phyloP scores from a whole-genome alignment of 2,797 vertebrate genomes.

The Natrix natrix region DNA sequence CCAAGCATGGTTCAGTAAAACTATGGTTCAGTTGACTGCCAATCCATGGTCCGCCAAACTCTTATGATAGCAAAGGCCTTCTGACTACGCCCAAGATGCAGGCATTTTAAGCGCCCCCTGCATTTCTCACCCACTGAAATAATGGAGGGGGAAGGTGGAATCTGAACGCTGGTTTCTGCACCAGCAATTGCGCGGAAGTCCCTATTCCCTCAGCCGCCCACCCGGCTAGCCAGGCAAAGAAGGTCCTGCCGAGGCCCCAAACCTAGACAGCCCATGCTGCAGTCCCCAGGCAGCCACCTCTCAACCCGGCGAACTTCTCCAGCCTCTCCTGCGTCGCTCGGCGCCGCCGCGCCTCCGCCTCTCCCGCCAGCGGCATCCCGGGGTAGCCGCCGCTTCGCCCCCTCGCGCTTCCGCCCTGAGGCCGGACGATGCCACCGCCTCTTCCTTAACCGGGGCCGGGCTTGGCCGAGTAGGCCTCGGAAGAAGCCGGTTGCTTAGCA shows the following conservation, averaged over 20 bases:
- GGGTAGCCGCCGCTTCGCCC: too few relatives aligned
- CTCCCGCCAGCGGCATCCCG: not conserved
- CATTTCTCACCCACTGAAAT: not conserved
- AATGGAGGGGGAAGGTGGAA: not conserved
- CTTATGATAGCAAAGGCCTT: not conserved
- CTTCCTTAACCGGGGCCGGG: not conserved
- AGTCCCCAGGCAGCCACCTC: slow-evolving; percentile 17
- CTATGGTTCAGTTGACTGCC: not conserved
- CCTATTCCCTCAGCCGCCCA: too few relatives aligned
- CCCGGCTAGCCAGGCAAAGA: too few relatives aligned
- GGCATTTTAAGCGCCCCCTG: not conserved
- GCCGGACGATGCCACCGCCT: not conserved
- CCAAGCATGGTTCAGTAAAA: not conserved
- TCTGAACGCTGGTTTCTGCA: not conserved
- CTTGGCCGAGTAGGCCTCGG: not conserved
- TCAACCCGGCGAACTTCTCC: slow-evolving; percentile 29
- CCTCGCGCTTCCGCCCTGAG: not conserved
- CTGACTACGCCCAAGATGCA: not conserved
- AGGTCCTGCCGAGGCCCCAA: rapidly evolving
- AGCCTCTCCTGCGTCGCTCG: slow-evolving; percentile 49
- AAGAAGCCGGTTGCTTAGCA: not conserved
- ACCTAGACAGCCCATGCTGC: not conserved
- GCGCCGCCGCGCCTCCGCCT: not conserved
- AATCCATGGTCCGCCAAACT: not conserved
- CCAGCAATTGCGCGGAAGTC: too few relatives aligned